Evolutionary conservation across 2,888 invertebrate genomes (phyloP).

Genomic region (Eurytoma adleriae): DNA sequence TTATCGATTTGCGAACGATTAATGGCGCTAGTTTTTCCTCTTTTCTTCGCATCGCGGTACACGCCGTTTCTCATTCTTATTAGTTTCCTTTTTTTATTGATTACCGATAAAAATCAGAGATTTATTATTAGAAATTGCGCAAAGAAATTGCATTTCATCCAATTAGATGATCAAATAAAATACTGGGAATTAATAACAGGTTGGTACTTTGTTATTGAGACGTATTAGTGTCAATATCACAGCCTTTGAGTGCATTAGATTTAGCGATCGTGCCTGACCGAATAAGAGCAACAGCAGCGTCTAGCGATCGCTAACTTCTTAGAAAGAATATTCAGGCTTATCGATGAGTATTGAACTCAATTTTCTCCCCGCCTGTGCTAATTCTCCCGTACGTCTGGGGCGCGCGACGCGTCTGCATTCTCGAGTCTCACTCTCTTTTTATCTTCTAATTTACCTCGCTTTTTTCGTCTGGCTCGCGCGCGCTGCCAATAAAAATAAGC

Average conservation of each 20-base stretch:
- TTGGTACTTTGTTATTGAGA: no score
- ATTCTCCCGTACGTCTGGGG: neutral
- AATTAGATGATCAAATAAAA: no score
- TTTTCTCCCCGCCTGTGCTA: constrained; percentile 13
- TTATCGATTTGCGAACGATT: no score
- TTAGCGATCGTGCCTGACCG: neutral
- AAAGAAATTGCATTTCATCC: no score
- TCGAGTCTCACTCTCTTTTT: neutral
- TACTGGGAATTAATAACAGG: no score
- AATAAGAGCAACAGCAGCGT: no score
- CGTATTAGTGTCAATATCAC: neutral
- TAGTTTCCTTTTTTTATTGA: no score
- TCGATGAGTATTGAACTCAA: constrained; percentile 34
- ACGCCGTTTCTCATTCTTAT: no score
- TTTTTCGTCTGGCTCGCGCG: constrained; percentile 1
- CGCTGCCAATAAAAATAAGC: neutral
- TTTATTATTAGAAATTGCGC: no score
- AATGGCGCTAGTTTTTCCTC: no score
- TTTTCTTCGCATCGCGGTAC: no score
- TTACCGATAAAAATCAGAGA: no score
- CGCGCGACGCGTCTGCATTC: constrained; percentile 7
- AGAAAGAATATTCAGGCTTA: constrained; percentile 34
- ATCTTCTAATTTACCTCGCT: neutral
- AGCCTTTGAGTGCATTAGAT: neutral
- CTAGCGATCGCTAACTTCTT: neutral